Evolutionary conservation across 2,888 invertebrate species (phyloP).

Genomic region (Seira musarum): DNA sequence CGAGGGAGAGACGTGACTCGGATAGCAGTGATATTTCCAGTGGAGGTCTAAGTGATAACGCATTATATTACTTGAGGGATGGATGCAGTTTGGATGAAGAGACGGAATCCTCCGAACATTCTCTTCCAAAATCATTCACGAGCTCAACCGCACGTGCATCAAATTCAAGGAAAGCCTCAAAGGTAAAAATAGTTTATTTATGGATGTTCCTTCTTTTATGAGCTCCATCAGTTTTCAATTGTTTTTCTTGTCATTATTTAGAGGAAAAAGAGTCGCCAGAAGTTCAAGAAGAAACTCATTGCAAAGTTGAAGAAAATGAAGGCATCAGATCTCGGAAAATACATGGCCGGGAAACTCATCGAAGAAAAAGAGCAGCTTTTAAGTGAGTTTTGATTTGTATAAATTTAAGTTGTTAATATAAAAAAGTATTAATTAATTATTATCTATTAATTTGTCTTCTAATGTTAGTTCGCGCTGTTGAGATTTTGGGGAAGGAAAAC

Average conservation of each 20-base stretch:
- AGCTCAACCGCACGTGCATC: too few relatives aligned
- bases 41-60: conserved; percentile 59
- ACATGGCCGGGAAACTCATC: conserved; percentile 61
- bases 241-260: conserved; percentile 25
- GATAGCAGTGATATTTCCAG: conserved; percentile 64
- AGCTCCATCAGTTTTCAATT: conserved; percentile 8
- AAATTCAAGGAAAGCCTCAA: neutral
- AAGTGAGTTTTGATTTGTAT: too few relatives aligned
- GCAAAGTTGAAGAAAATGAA: conserved; percentile 49
- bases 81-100: conserved; percentile 14
- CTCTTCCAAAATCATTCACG: conserved; percentile 31
- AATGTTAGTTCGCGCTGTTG: conserved; percentile 69
- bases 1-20: conserved; percentile 26
- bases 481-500: conserved; percentile 71
- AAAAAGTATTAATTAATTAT: neutral
- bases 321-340: conserved; percentile 54
- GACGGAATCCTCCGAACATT: conserved; percentile 5
- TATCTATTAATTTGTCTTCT: neutral
- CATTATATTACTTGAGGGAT: conserved; percentile 47
- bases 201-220: neutral
- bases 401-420: too few relatives aligned
- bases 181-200: conserved; percentile 21
- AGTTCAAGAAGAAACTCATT: conserved; percentile 40
- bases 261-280: conserved; percentile 29
- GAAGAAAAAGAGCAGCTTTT: conserved; percentile 61